Percentiles rank a stretch among this genome's conserved stretches.
Evolutionary conservation across 1,140 invertebrate species (phyloP).

Genomic region (Cydia amplana): DNA sequence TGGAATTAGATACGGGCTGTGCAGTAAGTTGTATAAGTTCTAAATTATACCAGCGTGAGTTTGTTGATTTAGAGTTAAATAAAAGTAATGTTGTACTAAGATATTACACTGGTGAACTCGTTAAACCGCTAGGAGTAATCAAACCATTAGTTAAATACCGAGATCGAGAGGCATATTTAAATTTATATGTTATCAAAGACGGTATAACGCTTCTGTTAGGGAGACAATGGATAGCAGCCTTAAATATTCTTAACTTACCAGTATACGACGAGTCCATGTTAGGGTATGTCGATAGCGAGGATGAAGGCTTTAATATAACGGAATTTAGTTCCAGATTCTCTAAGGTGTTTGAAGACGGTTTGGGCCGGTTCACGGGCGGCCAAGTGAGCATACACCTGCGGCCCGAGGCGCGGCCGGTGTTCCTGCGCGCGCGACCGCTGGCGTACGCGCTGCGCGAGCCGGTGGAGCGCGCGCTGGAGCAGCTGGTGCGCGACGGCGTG

Average conservation of each 20-base stretch:
- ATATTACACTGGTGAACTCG: conserved; percentile 25
- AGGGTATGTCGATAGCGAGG: not conserved
- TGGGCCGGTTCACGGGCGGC: too few species aligned
- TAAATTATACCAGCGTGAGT: not conserved
- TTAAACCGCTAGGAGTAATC: not conserved
- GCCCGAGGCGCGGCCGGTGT: not conserved
- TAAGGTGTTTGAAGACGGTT: too few species aligned
- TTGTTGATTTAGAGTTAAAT: not conserved
- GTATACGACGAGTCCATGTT: not conserved
- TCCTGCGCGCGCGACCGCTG: not conserved
- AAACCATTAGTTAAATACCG: too few species aligned
- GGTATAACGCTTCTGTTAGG: too few species aligned
- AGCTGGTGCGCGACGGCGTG: too few species aligned
- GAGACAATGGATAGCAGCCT: not conserved
- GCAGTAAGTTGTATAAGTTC: conserved; percentile 18
- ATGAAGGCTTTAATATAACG: not conserved
- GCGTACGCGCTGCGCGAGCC: too few species aligned
- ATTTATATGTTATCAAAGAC: too few species aligned
- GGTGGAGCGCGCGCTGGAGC: too few species aligned
- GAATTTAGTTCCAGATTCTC: too few species aligned
- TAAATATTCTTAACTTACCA: not conserved
- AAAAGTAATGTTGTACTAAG: not conserved
- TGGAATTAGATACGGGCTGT: conserved; percentile 24
- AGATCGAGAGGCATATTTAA: too few species aligned
- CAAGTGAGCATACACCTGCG: not conserved